Percentiles rank a stretch among this genome's conserved stretches.
phyloP scores from a whole-genome alignment of 2,797 vertebrate species.

The Catostomus latipinnis region DNA sequence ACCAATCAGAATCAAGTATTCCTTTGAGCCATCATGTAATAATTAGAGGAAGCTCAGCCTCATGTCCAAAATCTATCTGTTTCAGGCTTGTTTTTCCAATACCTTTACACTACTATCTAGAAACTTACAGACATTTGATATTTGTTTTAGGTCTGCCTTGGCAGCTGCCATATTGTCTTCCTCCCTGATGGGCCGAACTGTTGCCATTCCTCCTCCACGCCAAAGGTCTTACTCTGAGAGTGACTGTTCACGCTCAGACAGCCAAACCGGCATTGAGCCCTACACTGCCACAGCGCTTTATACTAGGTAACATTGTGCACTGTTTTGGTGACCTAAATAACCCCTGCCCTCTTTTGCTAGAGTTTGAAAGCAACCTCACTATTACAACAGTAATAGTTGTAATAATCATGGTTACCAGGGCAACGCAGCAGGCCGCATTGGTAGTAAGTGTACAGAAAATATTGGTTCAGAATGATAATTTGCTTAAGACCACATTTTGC shows the following conservation, averaged over 20 bases:
- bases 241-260: conserved; percentile 70
- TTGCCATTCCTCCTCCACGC: conserved; percentile 86
- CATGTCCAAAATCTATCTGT: neutral
- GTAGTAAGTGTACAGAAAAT: neutral
- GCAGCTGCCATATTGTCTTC: conserved; percentile 90
- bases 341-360: neutral
- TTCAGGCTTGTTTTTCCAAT: neutral
- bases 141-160: conserved; percentile 85
- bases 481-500: neutral
- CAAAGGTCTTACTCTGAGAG: conserved; percentile 83
- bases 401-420: conserved; percentile 4
- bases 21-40: too few species aligned
- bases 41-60: neutral
- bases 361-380: conserved; percentile 2
- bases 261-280: conserved; percentile 74
- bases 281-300: conserved; percentile 78
- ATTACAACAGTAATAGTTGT: neutral
- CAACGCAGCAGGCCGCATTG: conserved; percentile 1
- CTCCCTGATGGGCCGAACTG: conserved; percentile 85
- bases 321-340: neutral
- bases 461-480: conserved; percentile 10
- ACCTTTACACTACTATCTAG: neutral
- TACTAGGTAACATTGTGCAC: conserved; percentile 73
- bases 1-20: too few species aligned
- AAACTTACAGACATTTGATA: neutral